Conservation (phyloP, 2,113 vertebrate genomes). For the Ploceus nigricollis region DNA sequence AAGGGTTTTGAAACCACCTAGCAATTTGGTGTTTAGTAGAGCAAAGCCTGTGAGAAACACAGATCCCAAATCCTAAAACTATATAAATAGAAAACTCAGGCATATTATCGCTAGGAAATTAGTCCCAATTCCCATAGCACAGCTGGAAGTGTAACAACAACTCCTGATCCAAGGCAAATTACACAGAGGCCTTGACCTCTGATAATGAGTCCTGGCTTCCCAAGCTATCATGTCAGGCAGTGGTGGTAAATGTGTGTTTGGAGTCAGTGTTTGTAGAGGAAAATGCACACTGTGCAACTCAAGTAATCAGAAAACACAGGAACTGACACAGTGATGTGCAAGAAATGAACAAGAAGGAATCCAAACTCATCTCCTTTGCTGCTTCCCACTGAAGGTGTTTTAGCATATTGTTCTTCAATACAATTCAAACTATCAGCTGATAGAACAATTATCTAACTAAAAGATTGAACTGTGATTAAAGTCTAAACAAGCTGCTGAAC, state of each 20-base stretch:
- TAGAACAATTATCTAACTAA: conserved; percentile 46
- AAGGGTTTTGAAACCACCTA: neutral
- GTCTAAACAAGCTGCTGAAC: conserved; percentile 25
- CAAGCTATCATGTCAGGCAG: neutral
- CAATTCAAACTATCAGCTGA: conserved; percentile 31
- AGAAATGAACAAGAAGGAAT: neutral
- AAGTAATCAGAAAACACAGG: neutral
- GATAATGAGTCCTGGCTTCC: neutral
- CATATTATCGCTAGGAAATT: neutral
- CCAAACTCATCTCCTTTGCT: neutral
- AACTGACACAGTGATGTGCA: neutral
- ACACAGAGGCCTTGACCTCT: neutral
- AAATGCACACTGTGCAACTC: neutral
- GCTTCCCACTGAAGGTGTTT: neutral
- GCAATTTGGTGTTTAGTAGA: neutral
- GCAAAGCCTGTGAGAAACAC: neutral
- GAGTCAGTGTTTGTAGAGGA: neutral
- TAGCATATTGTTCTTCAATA: neutral
- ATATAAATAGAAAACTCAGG: neutral
- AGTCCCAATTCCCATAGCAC: neutral
- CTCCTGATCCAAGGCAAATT: neutral
- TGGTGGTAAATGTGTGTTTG: neutral
- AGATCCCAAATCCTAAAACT: neutral
- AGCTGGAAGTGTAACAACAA: neutral
- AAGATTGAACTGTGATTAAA: conserved; percentile 49